Percentiles rank a stretch among this genome's conserved stretches.
Conservation (phyloP, 2,797 vertebrate species). For the Sternarchorhynchus goeldii region DNA sequence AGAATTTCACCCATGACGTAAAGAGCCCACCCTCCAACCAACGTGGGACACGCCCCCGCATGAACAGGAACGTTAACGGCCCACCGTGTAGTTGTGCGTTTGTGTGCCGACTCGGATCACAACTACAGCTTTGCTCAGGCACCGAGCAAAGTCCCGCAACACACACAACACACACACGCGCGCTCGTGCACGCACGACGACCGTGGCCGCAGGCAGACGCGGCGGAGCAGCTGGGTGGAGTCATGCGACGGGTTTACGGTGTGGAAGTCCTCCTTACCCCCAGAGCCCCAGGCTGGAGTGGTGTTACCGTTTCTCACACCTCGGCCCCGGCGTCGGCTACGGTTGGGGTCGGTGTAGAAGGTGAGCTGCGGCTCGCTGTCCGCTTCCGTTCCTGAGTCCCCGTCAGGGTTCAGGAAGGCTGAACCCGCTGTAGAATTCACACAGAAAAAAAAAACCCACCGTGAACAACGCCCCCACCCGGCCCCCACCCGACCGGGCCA, state of each 20-base stretch:
- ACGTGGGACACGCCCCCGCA: conserved; percentile 35
- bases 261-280: conserved; percentile 77
- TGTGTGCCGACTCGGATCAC: conserved; percentile 24
- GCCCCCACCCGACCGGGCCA: too few species aligned
- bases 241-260: conserved; percentile 47
- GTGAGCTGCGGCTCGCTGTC: conserved; percentile 98
- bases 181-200: neutral
- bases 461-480: neutral
- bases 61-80: conserved; percentile 10
- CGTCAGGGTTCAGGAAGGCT: conserved; percentile 96
- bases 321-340: conserved; percentile 93
- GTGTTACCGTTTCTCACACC: conserved; percentile 85
- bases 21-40: conserved; percentile 21
- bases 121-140: conserved; percentile 49
- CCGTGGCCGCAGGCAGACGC: conserved; percentile 41
- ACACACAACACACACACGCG: neutral
- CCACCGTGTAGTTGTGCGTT: conserved; percentile 36
- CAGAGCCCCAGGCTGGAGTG: conserved; percentile 82
- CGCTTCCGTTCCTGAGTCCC: conserved; percentile 93
- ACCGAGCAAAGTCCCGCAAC: conserved; percentile 35
- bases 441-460: conserved; percentile 56
- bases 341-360: conserved; percentile 97
- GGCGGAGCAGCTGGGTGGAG: conserved; percentile 1
- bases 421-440: conserved; percentile 89
- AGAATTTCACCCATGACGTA: conserved; percentile 27